Percentiles rank a stretch among this genome's conserved stretches.
Conservation (phyloP, 2,113 vertebrate species). For the cattle (Bos taurus) region ARS-UCD2.0 NC_037334.1:91617001-91617500, state of each 20-base stretch:
- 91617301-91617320: neutral
- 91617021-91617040: neutral
- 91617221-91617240: neutral
- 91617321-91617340: neutral
- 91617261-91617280: neutral
- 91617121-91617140: neutral
- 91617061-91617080: neutral
- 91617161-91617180: neutral
- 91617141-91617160: neutral
- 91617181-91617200: neutral
- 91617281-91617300: neutral
- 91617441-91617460: too few species aligned
- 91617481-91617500: too few species aligned
- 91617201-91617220: neutral
- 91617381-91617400: too few species aligned
- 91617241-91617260: neutral
- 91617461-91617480: too few species aligned
- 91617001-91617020: neutral
- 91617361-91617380: too few species aligned
- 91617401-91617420: too few species aligned
- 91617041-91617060: neutral
- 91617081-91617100: neutral
- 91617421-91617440: too few species aligned
- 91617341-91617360: neutral
- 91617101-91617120: accelerated